A percentile compares a stretch with the other conserved stretches of the same genome.
phyloP scores from a whole-genome alignment of 2,113 vertebrate species.

The Cettia cetti region DNA sequence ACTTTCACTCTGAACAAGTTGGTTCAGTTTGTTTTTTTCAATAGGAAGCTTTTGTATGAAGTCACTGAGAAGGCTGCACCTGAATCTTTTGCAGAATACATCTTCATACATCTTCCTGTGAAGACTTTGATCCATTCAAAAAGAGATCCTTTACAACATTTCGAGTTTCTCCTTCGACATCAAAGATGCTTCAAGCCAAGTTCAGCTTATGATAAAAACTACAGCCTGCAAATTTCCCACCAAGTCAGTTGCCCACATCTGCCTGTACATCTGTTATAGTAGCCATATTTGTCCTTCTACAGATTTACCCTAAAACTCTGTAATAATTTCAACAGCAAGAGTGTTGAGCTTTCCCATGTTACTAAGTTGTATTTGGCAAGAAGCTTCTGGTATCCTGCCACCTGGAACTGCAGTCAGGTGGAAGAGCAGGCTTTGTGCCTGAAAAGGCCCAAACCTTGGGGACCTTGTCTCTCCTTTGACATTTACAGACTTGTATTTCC shows the following conservation, averaged over 20 bases:
- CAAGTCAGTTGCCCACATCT: not conserved
- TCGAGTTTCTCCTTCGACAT: not conserved
- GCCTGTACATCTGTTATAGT: not conserved
- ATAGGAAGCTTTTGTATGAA: not conserved
- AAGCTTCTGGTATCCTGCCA: conserved; percentile 19
- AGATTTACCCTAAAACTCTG: not conserved
- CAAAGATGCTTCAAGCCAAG: not conserved
- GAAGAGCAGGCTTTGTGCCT: not conserved
- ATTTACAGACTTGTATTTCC: conserved; percentile 40
- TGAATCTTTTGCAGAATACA: not conserved
- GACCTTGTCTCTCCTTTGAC: not conserved
- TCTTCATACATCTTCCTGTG: not conserved
- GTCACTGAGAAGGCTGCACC: not conserved
- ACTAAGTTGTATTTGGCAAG: conserved; percentile 15
- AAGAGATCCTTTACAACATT: not conserved
- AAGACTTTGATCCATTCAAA: not conserved
- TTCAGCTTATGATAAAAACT: not conserved
- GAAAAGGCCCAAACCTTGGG: not conserved
- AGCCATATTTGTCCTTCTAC: not conserved
- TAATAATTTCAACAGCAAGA: not conserved
- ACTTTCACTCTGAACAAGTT: not conserved
- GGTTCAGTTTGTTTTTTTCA: not conserved
- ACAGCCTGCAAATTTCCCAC: not conserved
- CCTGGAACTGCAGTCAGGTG: not conserved
- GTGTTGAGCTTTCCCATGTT: conserved; percentile 14